Conservation (phyloP, 2,113 vertebrate species). For the Oncorhynchus tshawytscha region DNA sequence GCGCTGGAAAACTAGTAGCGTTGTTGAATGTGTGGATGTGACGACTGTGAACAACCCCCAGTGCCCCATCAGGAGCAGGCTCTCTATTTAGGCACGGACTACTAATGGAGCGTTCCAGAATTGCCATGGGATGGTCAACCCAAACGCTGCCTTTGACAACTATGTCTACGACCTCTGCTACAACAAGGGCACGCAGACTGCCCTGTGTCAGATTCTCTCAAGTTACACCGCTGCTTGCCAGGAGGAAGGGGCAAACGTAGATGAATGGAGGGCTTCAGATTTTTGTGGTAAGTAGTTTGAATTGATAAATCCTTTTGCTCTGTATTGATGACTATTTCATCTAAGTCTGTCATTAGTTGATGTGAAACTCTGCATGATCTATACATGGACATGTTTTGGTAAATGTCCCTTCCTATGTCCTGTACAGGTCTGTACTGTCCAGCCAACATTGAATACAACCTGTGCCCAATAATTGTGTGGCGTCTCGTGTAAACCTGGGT, state of each 20-base stretch:
- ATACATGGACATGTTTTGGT: background rate
- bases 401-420: background rate
- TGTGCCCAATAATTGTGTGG: slow-evolving; percentile 28
- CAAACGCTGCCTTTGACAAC: slow-evolving; percentile 44
- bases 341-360: too few relatives aligned
- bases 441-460: slow-evolving; percentile 31
- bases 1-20: slow-evolving; percentile 21
- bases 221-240: slow-evolving; percentile 50
- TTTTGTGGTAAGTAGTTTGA: slow-evolving; percentile 45
- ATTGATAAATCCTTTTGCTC: background rate
- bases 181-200: slow-evolving; percentile 11
- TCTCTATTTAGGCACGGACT: background rate
- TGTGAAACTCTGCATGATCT: too few relatives aligned
- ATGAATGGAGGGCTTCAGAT: slow-evolving; percentile 45
- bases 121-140: slow-evolving; percentile 46
- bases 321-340: too few relatives aligned
- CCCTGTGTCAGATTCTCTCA: slow-evolving; percentile 45
- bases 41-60: background rate
- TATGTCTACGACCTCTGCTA: slow-evolving; percentile 54
- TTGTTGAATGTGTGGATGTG: slow-evolving; percentile 28
- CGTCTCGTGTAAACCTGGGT: slow-evolving; percentile 18
- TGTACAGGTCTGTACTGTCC: slow-evolving; percentile 22
- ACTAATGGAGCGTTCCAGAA: slow-evolving; percentile 46
- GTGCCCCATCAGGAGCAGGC: slow-evolving; percentile 12
- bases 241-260: slow-evolving; percentile 33